phyloP scores from a whole-genome alignment of 2,797 vertebrate species.

The Darevskia nairensis region DNA sequence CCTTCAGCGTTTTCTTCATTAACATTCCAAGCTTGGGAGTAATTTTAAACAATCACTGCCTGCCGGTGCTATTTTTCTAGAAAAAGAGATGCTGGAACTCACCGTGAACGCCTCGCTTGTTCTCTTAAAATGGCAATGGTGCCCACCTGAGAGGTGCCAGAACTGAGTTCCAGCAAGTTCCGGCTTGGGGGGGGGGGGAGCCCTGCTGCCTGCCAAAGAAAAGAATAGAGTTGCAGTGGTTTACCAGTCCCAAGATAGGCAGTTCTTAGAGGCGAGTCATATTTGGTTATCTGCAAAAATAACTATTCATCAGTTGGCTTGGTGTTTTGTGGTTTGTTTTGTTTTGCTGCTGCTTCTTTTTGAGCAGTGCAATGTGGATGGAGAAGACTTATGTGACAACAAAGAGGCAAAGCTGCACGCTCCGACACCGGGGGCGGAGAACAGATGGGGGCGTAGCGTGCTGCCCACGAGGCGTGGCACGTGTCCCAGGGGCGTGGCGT shows the following conservation, averaged over 20 bases:
- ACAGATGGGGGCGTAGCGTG: no score
- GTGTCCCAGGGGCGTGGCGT: no score
- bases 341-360: background rate
- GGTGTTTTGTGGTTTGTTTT: background rate
- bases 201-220: background rate
- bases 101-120: no score
- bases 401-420: background rate
- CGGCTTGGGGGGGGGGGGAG: no score
- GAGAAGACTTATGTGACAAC: background rate
- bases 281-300: constrained; percentile 4
- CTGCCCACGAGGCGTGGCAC: no score
- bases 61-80: no score
- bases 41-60: constrained; percentile 39
- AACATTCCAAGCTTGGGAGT: constrained; percentile 40
- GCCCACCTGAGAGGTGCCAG: no score
- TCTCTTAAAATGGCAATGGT: no score
- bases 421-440: no score
- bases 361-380: background rate
- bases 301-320: background rate
- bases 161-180: no score
- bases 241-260: constrained; percentile 34
- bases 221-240: constrained; percentile 29
- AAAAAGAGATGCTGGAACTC: no score
- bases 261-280: constrained; percentile 44
- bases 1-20: constrained; percentile 46